Conservation (phyloP, 2,113 vertebrate species). For the Trachemys scripta region DNA sequence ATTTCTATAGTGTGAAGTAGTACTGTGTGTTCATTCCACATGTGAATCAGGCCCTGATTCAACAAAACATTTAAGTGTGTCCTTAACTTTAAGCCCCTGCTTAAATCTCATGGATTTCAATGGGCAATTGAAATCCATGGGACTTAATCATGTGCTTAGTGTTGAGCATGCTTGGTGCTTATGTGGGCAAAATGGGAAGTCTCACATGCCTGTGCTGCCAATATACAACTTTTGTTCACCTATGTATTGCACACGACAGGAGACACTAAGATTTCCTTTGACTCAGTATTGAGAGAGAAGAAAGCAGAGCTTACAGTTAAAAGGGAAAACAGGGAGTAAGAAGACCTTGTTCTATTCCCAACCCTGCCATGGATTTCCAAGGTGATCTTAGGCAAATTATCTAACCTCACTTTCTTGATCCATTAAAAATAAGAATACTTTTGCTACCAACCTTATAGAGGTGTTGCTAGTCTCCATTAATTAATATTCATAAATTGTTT, state of each 20-base stretch:
- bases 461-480: background rate
- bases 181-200: background rate
- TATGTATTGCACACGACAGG: background rate
- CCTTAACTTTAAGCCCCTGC: accelerated
- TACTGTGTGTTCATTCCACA: background rate
- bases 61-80: background rate
- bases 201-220: background rate
- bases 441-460: background rate
- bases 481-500: background rate
- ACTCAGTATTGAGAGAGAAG: background rate
- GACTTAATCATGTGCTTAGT: background rate
- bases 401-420: background rate
- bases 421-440: background rate
- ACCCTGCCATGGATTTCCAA: background rate
- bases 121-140: background rate
- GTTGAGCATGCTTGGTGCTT: background rate
- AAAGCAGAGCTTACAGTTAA: background rate
- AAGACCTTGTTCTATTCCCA: background rate
- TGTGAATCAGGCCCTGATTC: background rate
- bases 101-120: background rate
- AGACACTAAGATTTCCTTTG: background rate
- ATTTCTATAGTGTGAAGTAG: background rate
- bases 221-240: background rate
- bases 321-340: background rate
- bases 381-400: background rate